A percentile compares a stretch with the other conserved stretches of the same genome.
phyloP scores from a whole-genome alignment of 2,113 vertebrate species.

The Polypterus bichir region DNA sequence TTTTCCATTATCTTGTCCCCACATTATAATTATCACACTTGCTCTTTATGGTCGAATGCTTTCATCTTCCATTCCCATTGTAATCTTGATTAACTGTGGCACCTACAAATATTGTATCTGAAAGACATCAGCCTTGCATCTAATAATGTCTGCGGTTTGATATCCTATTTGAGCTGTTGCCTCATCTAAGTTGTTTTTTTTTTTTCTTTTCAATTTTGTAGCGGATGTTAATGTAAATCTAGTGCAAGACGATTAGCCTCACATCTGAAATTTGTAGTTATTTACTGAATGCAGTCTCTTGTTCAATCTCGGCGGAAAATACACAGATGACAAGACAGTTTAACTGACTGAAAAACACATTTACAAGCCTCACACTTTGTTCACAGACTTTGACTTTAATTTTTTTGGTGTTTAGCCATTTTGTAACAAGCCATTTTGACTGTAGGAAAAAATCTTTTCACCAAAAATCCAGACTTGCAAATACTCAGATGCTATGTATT shows the following conservation, averaged over 20 bases:
- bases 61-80: constrained; percentile 63
- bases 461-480: too few relatives aligned
- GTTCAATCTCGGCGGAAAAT: too few relatives aligned
- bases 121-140: constrained; percentile 62
- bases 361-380: too few relatives aligned
- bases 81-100: constrained; percentile 76
- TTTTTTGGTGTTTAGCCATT: too few relatives aligned
- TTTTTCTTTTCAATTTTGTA: constrained; percentile 29
- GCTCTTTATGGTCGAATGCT: constrained; percentile 70
- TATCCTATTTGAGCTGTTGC: constrained; percentile 50
- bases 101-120: constrained; percentile 65
- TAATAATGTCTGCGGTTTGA: constrained; percentile 67
- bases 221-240: constrained; percentile 41
- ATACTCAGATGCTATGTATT: too few relatives aligned
- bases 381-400: too few relatives aligned
- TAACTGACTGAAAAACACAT: too few relatives aligned
- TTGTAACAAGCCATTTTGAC: too few relatives aligned
- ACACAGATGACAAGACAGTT: too few relatives aligned
- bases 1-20: constrained; percentile 77
- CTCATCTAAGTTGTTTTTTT: constrained; percentile 39
- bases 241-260: constrained; percentile 23
- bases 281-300: too few relatives aligned
- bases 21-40: constrained; percentile 64
- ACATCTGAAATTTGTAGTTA: neutral
- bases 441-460: too few relatives aligned